Conservation (phyloP, 2,113 vertebrate species). For the Erpornis zantholeuca region DNA sequence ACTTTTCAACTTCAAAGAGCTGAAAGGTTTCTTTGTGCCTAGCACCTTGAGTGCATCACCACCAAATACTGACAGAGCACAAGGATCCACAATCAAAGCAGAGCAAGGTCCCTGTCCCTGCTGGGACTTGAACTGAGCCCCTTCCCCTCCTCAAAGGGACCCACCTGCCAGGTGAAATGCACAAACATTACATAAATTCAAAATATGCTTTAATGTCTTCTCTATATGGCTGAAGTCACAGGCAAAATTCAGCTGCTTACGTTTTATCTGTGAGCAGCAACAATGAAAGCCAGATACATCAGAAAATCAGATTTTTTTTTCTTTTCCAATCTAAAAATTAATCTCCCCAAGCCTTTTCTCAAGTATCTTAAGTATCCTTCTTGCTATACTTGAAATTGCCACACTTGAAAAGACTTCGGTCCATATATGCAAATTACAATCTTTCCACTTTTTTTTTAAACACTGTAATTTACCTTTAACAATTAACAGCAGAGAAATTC, state of each 20-base stretch:
- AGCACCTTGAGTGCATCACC: too few species aligned
- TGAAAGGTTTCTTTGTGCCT: too few species aligned
- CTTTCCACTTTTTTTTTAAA: neutral
- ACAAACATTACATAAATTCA: neutral
- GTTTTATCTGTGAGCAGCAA: neutral
- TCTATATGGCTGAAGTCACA: neutral
- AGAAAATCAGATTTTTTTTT: neutral
- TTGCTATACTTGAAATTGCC: neutral
- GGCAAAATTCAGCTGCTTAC: neutral
- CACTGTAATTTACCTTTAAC: neutral
- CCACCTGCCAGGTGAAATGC: neutral
- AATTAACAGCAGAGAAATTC: neutral
- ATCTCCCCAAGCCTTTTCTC: neutral
- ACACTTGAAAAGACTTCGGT: neutral
- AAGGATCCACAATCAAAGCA: rapidly evolving
- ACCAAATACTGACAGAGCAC: constrained; percentile 14
- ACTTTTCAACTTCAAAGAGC: too few species aligned
- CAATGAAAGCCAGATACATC: neutral
- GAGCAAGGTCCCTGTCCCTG: neutral
- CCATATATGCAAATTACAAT: neutral
- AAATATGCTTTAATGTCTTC: neutral
- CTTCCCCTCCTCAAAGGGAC: neutral
- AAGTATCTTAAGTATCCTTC: neutral
- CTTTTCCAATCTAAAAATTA: neutral
- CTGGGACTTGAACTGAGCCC: neutral